phyloP scores from a whole-genome alignment of 2,888 invertebrate genomes.

The Hanleya hanleyi region DNA sequence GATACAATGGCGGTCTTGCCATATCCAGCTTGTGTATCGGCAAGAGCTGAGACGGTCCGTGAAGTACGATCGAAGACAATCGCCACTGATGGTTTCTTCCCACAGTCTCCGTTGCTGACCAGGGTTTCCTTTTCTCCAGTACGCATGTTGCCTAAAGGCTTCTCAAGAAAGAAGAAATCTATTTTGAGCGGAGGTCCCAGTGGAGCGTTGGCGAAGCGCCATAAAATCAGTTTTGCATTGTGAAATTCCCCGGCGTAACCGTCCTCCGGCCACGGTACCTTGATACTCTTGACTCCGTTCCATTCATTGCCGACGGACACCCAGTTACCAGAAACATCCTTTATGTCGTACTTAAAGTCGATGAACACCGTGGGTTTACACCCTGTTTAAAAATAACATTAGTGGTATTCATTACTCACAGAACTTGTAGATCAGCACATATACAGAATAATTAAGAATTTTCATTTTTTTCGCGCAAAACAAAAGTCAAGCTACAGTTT shows the following conservation, averaged over 20 bases:
- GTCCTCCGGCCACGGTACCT: neutral
- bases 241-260: neutral
- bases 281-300: neutral
- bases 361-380: neutral
- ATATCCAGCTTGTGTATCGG: neutral
- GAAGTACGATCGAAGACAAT: neutral
- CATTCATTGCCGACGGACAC: neutral
- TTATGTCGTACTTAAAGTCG: neutral
- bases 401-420: too few species aligned
- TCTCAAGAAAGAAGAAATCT: neutral
- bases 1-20: neutral
- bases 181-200: neutral
- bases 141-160: neutral
- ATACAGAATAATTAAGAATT: too few species aligned
- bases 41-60: neutral
- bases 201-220: neutral
- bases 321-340: constrained; percentile 2
- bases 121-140: neutral
- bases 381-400: too few species aligned
- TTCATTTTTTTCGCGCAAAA: too few species aligned
- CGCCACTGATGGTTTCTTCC: neutral
- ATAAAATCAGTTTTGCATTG: neutral
- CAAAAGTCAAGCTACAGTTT: too few species aligned
- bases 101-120: constrained; percentile 1
- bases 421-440: too few species aligned